Percentiles rank a stretch among this genome's conserved stretches.
phyloP scores from a whole-genome alignment of 2,888 invertebrate species.

The Isoperla grammatica region DNA sequence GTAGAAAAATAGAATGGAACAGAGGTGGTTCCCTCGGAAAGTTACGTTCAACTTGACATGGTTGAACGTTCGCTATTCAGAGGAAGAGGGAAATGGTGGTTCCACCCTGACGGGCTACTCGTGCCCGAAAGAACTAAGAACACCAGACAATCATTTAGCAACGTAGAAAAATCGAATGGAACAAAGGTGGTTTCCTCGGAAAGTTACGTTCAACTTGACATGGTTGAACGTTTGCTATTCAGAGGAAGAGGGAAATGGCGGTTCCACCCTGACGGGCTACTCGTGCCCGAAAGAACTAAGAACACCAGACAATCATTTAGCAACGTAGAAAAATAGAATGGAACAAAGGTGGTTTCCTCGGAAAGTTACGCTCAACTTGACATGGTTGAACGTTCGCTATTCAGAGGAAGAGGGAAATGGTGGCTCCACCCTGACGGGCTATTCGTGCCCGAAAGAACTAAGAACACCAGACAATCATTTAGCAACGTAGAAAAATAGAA shows the following conservation, averaged over 20 bases:
- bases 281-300: constrained; percentile 9
- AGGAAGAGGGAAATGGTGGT: neutral
- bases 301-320: neutral
- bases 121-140: neutral
- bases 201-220: too few species aligned
- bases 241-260: constrained; percentile 5
- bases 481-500: too few species aligned
- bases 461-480: constrained; percentile 8
- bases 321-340: too few species aligned
- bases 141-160: neutral
- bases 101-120: neutral
- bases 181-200: too few species aligned
- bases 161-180: too few species aligned
- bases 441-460: constrained; percentile 3
- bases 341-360: too few species aligned
- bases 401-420: constrained; percentile 4
- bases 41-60: too few species aligned
- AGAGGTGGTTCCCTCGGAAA: too few species aligned
- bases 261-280: constrained; percentile 11
- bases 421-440: constrained; percentile 12
- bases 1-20: too few species aligned
- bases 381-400: too few species aligned
- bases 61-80: neutral
- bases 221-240: too few species aligned
- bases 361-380: too few species aligned